These are phyloP conservation scores for Corythornis leucogaster DNA, from an alignment of 2,797 vertebrate species.

Conservation along the genomic window DNA sequence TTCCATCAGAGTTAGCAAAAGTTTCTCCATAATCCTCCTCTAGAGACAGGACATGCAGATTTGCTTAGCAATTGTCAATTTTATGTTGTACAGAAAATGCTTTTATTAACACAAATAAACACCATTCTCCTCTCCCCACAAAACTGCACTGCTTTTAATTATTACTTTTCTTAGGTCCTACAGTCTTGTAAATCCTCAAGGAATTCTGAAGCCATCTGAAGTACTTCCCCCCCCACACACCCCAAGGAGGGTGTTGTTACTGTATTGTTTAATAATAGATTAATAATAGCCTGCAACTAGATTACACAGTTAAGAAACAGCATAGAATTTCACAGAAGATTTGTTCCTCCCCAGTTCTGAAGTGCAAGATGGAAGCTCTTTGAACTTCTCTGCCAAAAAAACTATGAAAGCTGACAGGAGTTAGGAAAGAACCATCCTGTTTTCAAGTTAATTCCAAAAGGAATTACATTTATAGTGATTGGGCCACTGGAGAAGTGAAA, in stretches of 20 bases:
- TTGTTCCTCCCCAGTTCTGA: background rate
- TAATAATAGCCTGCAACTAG: background rate
- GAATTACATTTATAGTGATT: background rate
- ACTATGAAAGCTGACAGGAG: background rate
- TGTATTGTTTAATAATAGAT: background rate
- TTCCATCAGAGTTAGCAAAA: background rate
- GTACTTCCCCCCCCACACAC: background rate
- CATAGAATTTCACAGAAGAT: background rate
- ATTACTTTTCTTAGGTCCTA: background rate
- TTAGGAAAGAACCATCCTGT: constrained; percentile 25
- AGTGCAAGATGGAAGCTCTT: background rate
- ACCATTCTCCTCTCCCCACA: background rate
- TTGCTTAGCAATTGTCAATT: background rate
- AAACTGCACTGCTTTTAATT: constrained; percentile 12
- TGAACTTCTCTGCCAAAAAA: constrained; percentile 12
- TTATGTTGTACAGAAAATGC: background rate
- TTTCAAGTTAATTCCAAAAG: constrained; percentile 30
- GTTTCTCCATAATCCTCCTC: background rate
- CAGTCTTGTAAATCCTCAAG: background rate
- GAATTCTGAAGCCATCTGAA: constrained; percentile 9
- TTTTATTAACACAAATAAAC: background rate
- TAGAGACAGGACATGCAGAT: background rate
- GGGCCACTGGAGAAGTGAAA: background rate
- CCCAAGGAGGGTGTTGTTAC: background rate
- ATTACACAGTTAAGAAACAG: background rate